Conservation (phyloP, 2,888 invertebrate species). For the Sarcophaga carnaria region DNA sequence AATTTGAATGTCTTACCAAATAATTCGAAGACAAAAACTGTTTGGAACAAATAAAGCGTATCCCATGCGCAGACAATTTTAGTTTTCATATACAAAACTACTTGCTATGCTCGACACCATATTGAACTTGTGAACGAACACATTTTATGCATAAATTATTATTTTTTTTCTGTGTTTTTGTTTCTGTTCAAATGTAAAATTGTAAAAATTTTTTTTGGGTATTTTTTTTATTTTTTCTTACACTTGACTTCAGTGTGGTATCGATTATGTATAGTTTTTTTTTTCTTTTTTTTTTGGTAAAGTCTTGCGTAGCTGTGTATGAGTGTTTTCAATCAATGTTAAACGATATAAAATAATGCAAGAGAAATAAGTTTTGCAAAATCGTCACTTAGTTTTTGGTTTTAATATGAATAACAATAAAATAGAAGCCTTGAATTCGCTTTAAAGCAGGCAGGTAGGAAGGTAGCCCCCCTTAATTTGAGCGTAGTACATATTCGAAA, state of each 20-base stretch:
- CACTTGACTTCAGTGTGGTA: background rate
- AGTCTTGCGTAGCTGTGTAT: background rate
- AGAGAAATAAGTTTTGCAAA: slow-evolving; percentile 42
- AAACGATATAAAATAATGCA: slow-evolving; percentile 19
- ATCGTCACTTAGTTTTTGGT: background rate
- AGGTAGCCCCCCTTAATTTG: background rate
- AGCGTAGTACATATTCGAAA: background rate
- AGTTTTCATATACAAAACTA: background rate
- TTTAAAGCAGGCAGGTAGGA: too few species aligned
- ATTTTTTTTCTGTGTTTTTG: background rate
- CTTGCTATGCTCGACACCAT: slow-evolving; percentile 50
- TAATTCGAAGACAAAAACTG: too few species aligned
- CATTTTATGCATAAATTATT: slow-evolving; percentile 29
- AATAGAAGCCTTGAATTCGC: slow-evolving; percentile 47
- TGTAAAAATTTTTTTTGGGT: slow-evolving; percentile 42
- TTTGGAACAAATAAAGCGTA: too few species aligned
- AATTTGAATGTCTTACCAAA: too few species aligned
- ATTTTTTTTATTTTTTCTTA: slow-evolving; percentile 4
- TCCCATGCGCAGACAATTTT: background rate
- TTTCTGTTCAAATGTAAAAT: slow-evolving; percentile 6
- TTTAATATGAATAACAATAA: slow-evolving; percentile 49
- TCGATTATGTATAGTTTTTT: background rate
- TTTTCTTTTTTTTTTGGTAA: slow-evolving; percentile 36
- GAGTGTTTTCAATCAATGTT: slow-evolving; percentile 31
- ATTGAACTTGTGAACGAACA: slow-evolving; percentile 4